Percentiles rank a stretch among this genome's conserved stretches.
Evolutionary conservation across 2,113 vertebrate genomes (phyloP).

Genomic region (Anhinga anhinga): DNA sequence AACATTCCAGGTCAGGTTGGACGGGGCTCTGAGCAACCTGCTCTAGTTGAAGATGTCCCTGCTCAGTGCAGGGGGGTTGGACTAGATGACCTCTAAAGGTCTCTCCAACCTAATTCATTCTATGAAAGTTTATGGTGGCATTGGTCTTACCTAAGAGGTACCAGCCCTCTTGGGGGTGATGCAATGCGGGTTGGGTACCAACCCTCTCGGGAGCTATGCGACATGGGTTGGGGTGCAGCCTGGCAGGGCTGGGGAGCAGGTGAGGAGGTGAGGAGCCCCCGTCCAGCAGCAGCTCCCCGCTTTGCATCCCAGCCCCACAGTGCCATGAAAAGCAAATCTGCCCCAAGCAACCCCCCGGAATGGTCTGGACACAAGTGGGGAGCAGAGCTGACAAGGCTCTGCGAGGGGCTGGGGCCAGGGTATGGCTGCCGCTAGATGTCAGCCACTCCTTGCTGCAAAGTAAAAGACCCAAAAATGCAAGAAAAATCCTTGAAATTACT

Average conservation of each 20-base stretch:
- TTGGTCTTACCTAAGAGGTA: background rate
- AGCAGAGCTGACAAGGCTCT: background rate
- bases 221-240: rapidly evolving
- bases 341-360: rapidly evolving
- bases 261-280: background rate
- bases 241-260: background rate
- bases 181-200: rapidly evolving
- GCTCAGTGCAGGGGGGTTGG: background rate
- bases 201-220: rapidly evolving
- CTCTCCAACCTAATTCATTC: background rate
- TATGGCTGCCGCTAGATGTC: constrained; percentile 69
- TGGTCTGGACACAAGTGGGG: background rate
- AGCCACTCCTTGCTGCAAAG: constrained; percentile 18
- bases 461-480: background rate
- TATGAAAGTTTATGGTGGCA: rapidly evolving
- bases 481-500: background rate
- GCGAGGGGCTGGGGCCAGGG: background rate
- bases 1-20: background rate
- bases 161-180: rapidly evolving
- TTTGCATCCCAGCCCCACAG: background rate
- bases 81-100: background rate
- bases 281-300: background rate
- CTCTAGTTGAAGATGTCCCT: background rate
- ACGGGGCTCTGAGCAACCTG: background rate
- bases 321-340: background rate